phyloP scores from a whole-genome alignment of 2,888 invertebrate genomes.

The Drosophila cognata region DNA sequence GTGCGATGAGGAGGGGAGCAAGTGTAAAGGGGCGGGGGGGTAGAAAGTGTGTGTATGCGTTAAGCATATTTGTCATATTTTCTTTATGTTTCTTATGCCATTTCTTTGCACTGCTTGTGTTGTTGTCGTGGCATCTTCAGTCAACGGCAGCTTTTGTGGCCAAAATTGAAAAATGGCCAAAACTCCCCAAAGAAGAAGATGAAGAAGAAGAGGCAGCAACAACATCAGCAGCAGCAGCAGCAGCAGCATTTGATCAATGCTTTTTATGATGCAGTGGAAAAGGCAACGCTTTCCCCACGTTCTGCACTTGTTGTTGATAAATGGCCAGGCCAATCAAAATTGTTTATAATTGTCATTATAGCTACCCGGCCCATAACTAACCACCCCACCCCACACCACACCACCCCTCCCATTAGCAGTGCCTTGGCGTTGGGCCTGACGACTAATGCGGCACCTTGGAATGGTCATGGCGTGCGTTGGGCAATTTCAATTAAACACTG shows the following conservation, averaged over 20 bases:
- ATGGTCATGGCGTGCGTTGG: slow-evolving; percentile 77
- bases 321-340: slow-evolving; percentile 74
- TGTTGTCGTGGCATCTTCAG: slow-evolving; percentile 42
- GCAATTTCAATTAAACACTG: slow-evolving; percentile 77
- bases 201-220: slow-evolving; percentile 18
- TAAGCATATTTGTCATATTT: slow-evolving; percentile 57
- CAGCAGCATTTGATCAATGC: slow-evolving; percentile 60
- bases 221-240: slow-evolving; percentile 15
- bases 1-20: neutral
- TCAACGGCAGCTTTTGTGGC: slow-evolving; percentile 41
- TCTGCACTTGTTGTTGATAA: slow-evolving; percentile 59
- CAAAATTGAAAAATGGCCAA: slow-evolving; percentile 61
- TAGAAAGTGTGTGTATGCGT: slow-evolving; percentile 1
- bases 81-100: slow-evolving; percentile 41
- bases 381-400: neutral
- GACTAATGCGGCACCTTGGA: slow-evolving; percentile 79
- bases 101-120: slow-evolving; percentile 6
- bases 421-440: slow-evolving; percentile 64
- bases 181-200: slow-evolving; percentile 6
- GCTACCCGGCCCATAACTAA: neutral
- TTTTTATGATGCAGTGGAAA: slow-evolving; percentile 65
- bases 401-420: neutral
- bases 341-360: slow-evolving; percentile 76
- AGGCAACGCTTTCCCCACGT: slow-evolving; percentile 3
- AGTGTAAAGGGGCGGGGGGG: neutral